Evolutionary conservation across 2,797 vertebrate species (phyloP), one percentile per base, ranked within the genome.

Genomic region (Gymnopithys bicolor): DNA sequence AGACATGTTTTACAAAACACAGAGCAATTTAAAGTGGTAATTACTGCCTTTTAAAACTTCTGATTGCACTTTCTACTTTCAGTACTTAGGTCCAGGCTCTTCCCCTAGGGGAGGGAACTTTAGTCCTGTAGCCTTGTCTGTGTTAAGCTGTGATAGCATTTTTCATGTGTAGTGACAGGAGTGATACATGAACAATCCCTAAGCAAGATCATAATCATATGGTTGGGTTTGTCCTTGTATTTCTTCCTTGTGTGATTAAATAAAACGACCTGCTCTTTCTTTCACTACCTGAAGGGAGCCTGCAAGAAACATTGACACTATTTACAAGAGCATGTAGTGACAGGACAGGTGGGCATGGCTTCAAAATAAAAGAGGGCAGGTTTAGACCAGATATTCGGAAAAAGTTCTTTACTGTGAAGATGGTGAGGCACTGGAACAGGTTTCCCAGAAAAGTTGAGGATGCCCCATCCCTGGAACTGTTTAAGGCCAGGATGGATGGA

Each of bases 1-100:
- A 77, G 73, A 59, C 82, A 11, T 35, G 45, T 63, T 92, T 88
- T 89, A 92, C 39, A 80, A 91, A 93, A 74, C 39, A 41, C 56
- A 70, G 53, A 91, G 37, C 59, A 77, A 95, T 77, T 80, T 69
- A 3, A 84, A 87, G 74, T 80, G 43, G 25, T 83, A 83, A 80
- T 93, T 91, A 60, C 71, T 86, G 82, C 51, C 39, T 86, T 77
- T 77, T 87, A 66, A 80, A 80, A 55, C 14, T 80, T 66, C 2
- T 69, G 75, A 78, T 87, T 90, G 53, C 30, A 45, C 49, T 90
- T 94, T 89, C 64, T 91, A 11, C n/a, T 55, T 85, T 51, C 39
- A 43, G 16, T 63, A 15, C 24, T 60, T 63, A 17, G 0, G 43
- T 68, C 60, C 49, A 84, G 55, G 19, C 60, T 84, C 45, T 76